phyloP scores from a whole-genome alignment of 2,888 invertebrate genomes.

The Rhagonycha fulva region DNA sequence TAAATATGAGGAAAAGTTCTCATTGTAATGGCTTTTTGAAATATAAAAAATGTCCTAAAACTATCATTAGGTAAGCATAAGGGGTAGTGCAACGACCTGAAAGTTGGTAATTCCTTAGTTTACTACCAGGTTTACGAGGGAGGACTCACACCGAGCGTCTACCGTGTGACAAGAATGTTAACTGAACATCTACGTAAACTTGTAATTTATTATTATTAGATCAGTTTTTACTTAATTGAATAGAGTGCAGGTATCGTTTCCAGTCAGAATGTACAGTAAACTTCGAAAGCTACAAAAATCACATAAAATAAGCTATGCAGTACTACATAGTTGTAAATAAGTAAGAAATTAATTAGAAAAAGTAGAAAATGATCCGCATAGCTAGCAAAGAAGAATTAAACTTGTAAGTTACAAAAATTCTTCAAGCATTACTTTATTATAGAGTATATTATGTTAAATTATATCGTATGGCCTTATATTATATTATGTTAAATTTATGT shows the following conservation, averaged over 20 bases:
- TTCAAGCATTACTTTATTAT: no score
- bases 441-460: no score
- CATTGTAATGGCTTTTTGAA: neutral
- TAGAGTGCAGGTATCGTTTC: neutral
- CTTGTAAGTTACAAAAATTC: no score
- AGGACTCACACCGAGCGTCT: constrained; percentile 20
- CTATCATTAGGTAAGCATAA: constrained; percentile 12
- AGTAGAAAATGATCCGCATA: no score
- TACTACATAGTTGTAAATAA: no score
- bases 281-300: neutral
- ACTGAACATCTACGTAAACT: constrained; percentile 15
- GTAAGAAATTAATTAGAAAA: no score
- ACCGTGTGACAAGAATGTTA: constrained; percentile 25
- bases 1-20: neutral
- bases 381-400: no score
- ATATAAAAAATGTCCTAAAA: neutral
- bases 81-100: constrained; percentile 22
- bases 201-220: constrained; percentile 24
- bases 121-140: constrained; percentile 20
- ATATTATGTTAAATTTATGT: no score
- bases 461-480: no score
- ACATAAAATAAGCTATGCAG: neutral
- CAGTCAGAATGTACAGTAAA: neutral
- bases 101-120: constrained; percentile 21
- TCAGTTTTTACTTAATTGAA: constrained; percentile 10